Conservation (phyloP, 1,140 invertebrate species). For the Solenopsis invicta region DNA sequence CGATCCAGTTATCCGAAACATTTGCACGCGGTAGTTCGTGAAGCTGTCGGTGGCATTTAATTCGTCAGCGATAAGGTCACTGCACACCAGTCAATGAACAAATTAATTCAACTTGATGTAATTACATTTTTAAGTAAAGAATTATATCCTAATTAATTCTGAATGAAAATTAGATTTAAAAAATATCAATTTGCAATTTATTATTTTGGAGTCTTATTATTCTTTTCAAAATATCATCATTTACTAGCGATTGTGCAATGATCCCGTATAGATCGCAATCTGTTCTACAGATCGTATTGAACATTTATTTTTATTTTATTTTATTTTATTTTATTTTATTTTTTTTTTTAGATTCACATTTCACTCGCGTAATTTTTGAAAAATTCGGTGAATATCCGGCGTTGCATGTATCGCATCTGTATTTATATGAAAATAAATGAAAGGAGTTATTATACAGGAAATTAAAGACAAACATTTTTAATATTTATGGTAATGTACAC, state of each 20-base stretch:
- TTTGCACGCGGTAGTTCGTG: not conserved
- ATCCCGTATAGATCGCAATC: not conserved
- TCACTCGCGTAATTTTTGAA: not conserved
- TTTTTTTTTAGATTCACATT: not conserved
- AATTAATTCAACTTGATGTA: no score
- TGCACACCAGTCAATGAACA: no score
- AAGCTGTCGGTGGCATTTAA: conserved; percentile 6
- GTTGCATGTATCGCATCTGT: not conserved
- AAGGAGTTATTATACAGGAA: not conserved
- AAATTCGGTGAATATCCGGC: not conserved
- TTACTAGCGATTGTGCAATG: no score
- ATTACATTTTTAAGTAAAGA: no score
- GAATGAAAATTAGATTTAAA: no score
- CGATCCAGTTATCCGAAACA: not conserved
- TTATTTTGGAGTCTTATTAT: no score
- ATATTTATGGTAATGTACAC: not conserved
- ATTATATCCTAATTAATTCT: no score
- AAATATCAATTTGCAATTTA: no score
- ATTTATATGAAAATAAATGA: conserved; percentile 14
- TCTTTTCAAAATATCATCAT: no score
- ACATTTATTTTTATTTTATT: no score
- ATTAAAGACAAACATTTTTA: not conserved
- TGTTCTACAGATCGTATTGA: not conserved
- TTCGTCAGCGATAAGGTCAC: not conserved
- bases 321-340: no score